These are phyloP conservation scores for Scolopax rusticola DNA, from an alignment of 2,797 vertebrate genomes.

Conservation along the genomic window DNA sequence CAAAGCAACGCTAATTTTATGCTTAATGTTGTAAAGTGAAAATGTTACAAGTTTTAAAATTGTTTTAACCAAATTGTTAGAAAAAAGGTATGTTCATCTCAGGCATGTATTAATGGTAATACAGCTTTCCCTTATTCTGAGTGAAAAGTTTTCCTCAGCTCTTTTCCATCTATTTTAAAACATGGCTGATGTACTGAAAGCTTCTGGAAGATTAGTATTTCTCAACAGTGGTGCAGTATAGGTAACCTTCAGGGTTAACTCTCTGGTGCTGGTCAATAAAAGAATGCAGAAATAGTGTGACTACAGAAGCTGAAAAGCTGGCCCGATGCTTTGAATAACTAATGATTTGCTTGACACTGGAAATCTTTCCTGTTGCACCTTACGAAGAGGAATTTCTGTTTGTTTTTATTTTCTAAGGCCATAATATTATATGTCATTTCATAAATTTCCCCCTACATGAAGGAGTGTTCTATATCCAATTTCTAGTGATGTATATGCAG, in stretches of 20 bases:
- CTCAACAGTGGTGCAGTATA: neutral
- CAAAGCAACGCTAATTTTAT: neutral
- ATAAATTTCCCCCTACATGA: neutral
- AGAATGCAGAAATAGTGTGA: neutral
- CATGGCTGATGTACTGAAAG: rapidly evolving
- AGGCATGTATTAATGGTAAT: rapidly evolving
- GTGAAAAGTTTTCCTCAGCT: neutral
- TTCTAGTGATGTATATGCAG: neutral
- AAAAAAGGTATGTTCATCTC: rapidly evolving
- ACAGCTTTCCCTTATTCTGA: neutral
- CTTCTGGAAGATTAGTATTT: neutral
- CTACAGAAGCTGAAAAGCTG: neutral
- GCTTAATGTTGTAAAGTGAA: neutral
- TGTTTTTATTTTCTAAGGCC: neutral
- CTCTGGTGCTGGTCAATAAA: neutral
- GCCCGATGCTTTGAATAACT: neutral
- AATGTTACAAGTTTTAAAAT: neutral
- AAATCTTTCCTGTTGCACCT: slow-evolving; percentile 5
- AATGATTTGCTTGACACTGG: neutral
- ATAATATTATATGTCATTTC: neutral
- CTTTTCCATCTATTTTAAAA: neutral
- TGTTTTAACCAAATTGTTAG: neutral
- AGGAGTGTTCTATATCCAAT: neutral
- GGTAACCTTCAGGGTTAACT: neutral
- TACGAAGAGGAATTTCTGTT: neutral